Conservation (phyloP, 2,797 vertebrate genomes). For the Sylvilagus floridanus region DNA sequence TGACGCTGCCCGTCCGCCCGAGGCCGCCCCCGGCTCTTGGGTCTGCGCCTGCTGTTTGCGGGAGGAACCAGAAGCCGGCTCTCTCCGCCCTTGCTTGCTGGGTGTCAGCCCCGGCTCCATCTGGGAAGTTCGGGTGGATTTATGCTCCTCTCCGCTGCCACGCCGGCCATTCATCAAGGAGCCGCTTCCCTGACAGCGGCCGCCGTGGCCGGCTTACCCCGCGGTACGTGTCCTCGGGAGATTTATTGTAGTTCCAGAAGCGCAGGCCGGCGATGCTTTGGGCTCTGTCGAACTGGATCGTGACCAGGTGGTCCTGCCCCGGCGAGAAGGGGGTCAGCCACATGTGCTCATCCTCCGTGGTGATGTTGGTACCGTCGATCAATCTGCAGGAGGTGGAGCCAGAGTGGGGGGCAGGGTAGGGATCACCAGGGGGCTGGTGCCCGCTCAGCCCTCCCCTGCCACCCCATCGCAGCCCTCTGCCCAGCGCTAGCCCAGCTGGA, state of each 20-base stretch:
- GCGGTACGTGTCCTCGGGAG: conserved; percentile 97
- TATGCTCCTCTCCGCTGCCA: conserved; percentile 84
- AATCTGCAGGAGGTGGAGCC: conserved; percentile 86
- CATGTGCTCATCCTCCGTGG: conserved; percentile 96
- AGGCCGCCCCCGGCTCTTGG: conserved; percentile 58
- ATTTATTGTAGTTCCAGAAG: conserved; percentile 99
- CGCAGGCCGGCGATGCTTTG: conserved; percentile 95
- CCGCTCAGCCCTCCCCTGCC: not conserved
- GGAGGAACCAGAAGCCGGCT: conserved; percentile 56
- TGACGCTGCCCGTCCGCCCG: conserved; percentile 26
- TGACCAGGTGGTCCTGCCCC: conserved; percentile 92
- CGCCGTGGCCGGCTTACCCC: conserved; percentile 92
- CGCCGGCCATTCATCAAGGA: conserved; percentile 86
- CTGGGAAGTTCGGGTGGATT: conserved; percentile 86
- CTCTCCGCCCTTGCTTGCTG: conserved; percentile 59
- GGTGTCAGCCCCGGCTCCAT: conserved; percentile 68
- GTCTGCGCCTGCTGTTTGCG: conserved; percentile 72
- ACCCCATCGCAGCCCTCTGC: not conserved
- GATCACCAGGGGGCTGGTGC: accelerated
- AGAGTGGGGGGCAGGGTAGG: accelerated
- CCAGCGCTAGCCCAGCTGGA: not conserved
- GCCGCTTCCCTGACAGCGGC: conserved; percentile 83
- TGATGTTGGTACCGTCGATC: conserved; percentile 95
- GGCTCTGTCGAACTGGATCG: conserved; percentile 89
- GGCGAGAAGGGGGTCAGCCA: conserved; percentile 96